Evolutionary conservation across 2,113 vertebrate genomes (phyloP).

Genomic region (Microcebus griseorufus): DNA sequence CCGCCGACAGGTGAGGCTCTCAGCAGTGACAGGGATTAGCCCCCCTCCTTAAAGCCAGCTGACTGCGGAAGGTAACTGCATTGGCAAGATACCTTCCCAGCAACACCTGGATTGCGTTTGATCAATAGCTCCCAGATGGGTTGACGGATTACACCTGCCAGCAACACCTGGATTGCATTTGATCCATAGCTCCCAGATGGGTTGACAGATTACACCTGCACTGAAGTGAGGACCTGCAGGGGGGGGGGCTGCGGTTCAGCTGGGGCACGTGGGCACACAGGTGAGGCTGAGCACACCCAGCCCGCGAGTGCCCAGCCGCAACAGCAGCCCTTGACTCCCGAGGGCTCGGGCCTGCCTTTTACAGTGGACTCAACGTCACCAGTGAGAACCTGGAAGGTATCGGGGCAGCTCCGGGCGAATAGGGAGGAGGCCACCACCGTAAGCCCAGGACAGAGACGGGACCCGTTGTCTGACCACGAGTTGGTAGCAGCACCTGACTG

Average conservation of each 20-base stretch:
- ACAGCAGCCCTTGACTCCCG: no score
- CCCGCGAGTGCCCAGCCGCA: no score
- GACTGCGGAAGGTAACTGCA: background rate
- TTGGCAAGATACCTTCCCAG: background rate
- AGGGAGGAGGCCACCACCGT: background rate
- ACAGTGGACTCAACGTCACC: background rate
- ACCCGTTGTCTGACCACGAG: background rate
- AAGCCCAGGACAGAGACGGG: background rate
- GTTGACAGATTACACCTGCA: background rate
- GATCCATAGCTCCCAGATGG: background rate
- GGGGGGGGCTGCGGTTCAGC: no score
- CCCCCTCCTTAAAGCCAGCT: background rate
- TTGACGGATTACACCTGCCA: background rate
- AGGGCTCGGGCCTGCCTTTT: no score
- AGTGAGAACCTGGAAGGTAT: background rate
- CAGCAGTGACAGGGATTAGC: background rate
- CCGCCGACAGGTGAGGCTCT: background rate
- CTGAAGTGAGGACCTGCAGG: no score
- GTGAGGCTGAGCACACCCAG: no score
- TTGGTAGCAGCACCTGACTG: background rate
- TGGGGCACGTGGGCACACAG: no score
- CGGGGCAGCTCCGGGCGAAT: background rate
- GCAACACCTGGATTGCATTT: background rate
- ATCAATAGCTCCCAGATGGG: background rate
- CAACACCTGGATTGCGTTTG: background rate